Evolutionary conservation across 2,113 vertebrate species (phyloP).

Genomic region (Amphiprion percula): DNA sequence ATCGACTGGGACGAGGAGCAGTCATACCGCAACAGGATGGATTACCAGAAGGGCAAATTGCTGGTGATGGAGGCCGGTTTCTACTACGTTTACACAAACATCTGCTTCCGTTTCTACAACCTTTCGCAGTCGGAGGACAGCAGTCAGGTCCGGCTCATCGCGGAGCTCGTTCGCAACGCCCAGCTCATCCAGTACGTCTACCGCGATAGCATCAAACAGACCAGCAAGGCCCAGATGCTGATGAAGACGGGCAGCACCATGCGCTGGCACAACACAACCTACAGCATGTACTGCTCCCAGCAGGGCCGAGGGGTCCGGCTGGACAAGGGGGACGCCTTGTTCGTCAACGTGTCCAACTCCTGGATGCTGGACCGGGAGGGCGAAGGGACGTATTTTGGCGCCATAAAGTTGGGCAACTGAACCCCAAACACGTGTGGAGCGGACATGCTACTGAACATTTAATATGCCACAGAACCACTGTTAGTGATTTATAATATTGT

Average conservation of each 20-base stretch:
- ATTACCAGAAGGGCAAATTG: conserved; percentile 86
- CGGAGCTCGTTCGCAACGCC: conserved; percentile 84
- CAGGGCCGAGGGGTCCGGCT: conserved; percentile 91
- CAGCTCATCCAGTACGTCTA: conserved; percentile 94
- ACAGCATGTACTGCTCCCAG: conserved; percentile 96
- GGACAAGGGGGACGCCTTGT: conserved; percentile 89
- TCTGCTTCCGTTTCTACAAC: conserved; percentile 92
- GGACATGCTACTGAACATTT: conserved; percentile 85
- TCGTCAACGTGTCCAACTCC: conserved; percentile 91
- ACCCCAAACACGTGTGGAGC: conserved; percentile 36
- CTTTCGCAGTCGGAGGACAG: conserved; percentile 18
- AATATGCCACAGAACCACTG: conserved; percentile 84
- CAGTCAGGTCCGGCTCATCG: conserved; percentile 32
- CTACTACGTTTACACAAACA: conserved; percentile 96
- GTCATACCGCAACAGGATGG: conserved; percentile 65
- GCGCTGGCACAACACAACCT: conserved; percentile 89
- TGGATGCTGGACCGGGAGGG: conserved; percentile 90
- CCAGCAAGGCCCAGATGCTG: conserved; percentile 78
- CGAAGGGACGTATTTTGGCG: conserved; percentile 95
- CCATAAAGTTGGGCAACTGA: conserved; percentile 93
- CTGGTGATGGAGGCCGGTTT: conserved; percentile 90
- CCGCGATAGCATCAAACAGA: conserved; percentile 88
- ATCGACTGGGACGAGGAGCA: conserved; percentile 90
- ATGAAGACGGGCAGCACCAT: conserved; percentile 95
- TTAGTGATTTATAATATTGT: conserved; percentile 72